phyloP scores from a whole-genome alignment of 1,140 invertebrate genomes.

The Musca domestica region DNA sequence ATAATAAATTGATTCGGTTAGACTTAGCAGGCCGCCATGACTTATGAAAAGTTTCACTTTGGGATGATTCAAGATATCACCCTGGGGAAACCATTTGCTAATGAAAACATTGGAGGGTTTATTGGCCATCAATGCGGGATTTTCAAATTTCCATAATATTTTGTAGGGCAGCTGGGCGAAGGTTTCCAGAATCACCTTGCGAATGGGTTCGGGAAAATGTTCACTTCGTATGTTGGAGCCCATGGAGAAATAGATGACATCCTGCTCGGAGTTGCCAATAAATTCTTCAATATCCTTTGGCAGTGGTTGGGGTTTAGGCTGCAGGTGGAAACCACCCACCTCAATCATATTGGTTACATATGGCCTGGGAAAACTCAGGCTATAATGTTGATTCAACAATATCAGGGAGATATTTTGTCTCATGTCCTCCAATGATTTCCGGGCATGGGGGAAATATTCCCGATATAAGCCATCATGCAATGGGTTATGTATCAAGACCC shows the following conservation, averaged over 20 bases:
- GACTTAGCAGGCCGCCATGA: constrained; percentile 69
- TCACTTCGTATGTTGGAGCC: constrained; percentile 62
- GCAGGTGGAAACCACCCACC: constrained; percentile 61
- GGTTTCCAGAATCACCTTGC: constrained; percentile 47
- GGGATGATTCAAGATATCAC: constrained; percentile 67
- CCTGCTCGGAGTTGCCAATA: constrained; percentile 57
- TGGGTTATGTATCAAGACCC: constrained; percentile 28
- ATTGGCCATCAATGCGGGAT: constrained; percentile 54
- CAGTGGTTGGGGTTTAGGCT: constrained; percentile 44
- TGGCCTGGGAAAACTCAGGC: constrained; percentile 32
- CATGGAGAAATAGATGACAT: constrained; percentile 65
- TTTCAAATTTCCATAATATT: constrained; percentile 62
- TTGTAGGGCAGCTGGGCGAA: constrained; percentile 58
- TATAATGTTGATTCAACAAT: constrained; percentile 44
- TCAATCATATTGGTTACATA: constrained; percentile 43
- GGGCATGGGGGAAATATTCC: constrained; percentile 37
- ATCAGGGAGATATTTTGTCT: constrained; percentile 35
- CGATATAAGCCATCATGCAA: constrained; percentile 30
- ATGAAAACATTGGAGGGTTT: constrained; percentile 64
- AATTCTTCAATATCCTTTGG: constrained; percentile 56
- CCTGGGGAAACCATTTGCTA: constrained; percentile 68
- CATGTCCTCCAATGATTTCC: constrained; percentile 27
- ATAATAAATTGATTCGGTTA: constrained; percentile 69
- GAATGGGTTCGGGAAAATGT: constrained; percentile 56
- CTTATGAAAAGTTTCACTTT: constrained; percentile 71